Percentiles rank a stretch among this genome's conserved stretches.
phyloP scores from a whole-genome alignment of 1,140 invertebrate species.

The Lanistes nyassanus region DNA sequence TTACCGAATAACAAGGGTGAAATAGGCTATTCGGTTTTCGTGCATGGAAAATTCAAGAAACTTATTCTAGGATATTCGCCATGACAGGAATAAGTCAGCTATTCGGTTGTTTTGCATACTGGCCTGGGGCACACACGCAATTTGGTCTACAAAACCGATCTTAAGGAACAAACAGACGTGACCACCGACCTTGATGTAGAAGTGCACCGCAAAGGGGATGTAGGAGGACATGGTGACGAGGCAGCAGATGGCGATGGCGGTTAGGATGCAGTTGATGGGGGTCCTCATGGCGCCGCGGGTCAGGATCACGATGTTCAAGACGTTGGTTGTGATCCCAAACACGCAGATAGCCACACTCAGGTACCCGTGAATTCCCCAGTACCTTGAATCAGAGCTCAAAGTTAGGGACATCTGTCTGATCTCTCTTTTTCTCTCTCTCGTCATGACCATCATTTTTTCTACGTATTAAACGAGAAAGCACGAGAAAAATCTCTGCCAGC shows the following conservation, averaged over 20 bases:
- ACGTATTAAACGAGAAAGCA: neutral
- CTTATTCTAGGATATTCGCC: too few relatives aligned
- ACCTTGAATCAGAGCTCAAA: conserved; percentile 33
- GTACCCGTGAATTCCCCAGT: conserved; percentile 75
- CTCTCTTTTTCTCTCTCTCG: neutral
- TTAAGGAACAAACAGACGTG: too few relatives aligned
- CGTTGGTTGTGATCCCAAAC: conserved; percentile 88
- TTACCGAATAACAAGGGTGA: too few relatives aligned
- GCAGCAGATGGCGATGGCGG: conserved; percentile 84
- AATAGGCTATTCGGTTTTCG: too few relatives aligned
- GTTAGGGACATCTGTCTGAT: neutral
- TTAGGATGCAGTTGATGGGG: conserved; percentile 87
- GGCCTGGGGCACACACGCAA: too few relatives aligned
- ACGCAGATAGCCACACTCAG: conserved; percentile 81
- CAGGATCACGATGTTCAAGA: conserved; percentile 88
- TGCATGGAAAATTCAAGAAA: too few relatives aligned
- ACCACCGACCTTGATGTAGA: conserved; percentile 38
- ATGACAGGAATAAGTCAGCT: too few relatives aligned
- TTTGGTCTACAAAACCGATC: too few relatives aligned
- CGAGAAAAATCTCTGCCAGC: too few relatives aligned
- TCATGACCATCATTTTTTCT: too few relatives aligned
- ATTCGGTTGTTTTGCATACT: too few relatives aligned
- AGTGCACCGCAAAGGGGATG: conserved; percentile 82
- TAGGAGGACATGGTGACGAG: conserved; percentile 90
- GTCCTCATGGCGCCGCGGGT: conserved; percentile 85